Conservation (phyloP, 2,888 invertebrate species). For the Bedellia somnulentella region DNA sequence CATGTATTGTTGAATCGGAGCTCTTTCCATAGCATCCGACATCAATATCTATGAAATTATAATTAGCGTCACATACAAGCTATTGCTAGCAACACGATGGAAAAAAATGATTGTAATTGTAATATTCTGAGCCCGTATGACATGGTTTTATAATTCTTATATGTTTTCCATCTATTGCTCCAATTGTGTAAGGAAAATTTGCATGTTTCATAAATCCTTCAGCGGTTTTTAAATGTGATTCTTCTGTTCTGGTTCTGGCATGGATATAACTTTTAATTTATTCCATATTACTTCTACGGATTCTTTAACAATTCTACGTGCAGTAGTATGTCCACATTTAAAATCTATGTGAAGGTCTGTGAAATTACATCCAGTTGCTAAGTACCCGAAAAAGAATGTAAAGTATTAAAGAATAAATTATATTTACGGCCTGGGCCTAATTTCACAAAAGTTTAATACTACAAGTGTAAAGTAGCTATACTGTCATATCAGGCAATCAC, state of each 20-base stretch:
- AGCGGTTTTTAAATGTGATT: conserved; percentile 1
- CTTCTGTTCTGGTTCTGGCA: conserved; percentile 2
- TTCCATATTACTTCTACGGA: background rate
- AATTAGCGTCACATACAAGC: conserved; percentile 5
- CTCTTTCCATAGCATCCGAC: conserved; percentile 5
- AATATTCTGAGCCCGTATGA: conserved; percentile 6
- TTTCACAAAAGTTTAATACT: too few species aligned
- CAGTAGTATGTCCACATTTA: conserved; percentile 1
- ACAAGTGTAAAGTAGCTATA: too few species aligned
- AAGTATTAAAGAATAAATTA: too few species aligned
- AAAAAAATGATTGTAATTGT: conserved; percentile 5
- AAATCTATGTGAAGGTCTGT: conserved; percentile 1
- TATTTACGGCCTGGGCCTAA: too few species aligned
- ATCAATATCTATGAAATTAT: conserved; percentile 4
- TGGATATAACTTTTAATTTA: conserved; percentile 1
- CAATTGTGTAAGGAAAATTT: too few species aligned
- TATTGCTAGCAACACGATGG: conserved; percentile 2
- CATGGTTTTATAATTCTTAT: too few species aligned
- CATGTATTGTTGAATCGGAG: conserved; percentile 6
- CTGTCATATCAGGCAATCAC: too few species aligned
- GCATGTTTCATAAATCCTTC: too few species aligned
- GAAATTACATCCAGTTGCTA: conserved; percentile 1
- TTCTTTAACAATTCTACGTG: background rate
- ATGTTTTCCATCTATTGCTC: too few species aligned
- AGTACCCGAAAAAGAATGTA: background rate